phyloP scores from a whole-genome alignment of 2,113 vertebrate species.

The Corythornis cristatus region DNA sequence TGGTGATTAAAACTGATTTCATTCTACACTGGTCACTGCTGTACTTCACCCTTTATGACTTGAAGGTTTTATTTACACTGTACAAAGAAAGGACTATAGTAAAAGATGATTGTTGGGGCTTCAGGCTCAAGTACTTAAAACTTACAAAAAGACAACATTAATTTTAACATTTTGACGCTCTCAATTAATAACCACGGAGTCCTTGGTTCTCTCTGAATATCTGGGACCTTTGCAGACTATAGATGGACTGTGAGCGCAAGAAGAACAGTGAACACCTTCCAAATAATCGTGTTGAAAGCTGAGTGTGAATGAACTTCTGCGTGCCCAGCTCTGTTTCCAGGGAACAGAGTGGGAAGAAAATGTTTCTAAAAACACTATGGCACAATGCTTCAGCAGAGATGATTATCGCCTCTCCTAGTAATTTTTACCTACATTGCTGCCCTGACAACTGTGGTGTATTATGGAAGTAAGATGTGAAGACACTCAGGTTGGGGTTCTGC shows the following conservation, averaged over 20 bases:
- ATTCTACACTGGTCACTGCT: neutral
- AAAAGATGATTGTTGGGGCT: neutral
- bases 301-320: neutral
- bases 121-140: neutral
- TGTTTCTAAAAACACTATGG: neutral
- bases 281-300: neutral
- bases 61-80: neutral
- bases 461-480: constrained; percentile 1
- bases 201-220: neutral
- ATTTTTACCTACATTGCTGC: neutral
- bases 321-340: neutral
- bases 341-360: neutral
- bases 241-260: rapidly evolving
- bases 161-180: neutral
- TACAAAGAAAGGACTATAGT: neutral
- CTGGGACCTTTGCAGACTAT: neutral
- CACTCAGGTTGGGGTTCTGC: neutral
- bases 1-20: neutral
- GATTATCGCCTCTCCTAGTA: neutral
- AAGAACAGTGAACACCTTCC: neutral
- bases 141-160: rapidly evolving
- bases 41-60: neutral
- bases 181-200: neutral
- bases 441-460: neutral
- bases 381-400: neutral